Evolutionary conservation across 2,888 invertebrate species (phyloP).

Genomic region (Crossocerus cetratus): DNA sequence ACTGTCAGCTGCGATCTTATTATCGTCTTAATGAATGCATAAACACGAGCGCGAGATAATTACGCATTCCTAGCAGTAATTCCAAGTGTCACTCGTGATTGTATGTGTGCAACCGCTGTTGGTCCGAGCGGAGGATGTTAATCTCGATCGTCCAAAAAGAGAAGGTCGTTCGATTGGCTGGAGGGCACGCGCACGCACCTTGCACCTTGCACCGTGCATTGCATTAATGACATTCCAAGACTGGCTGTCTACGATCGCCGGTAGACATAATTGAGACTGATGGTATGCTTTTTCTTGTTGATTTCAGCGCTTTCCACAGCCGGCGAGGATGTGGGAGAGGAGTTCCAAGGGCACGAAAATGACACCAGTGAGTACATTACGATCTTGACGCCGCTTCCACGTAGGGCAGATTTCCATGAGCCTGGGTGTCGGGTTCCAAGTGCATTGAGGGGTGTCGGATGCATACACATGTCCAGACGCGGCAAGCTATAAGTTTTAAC

Average conservation of each 20-base stretch:
- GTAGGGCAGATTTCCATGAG: conserved; percentile 19
- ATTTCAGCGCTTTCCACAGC: conserved; percentile 71
- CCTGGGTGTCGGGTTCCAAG: conserved; percentile 11
- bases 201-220: conserved; percentile 43
- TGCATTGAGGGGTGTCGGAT: conserved; percentile 8
- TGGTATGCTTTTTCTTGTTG: conserved; percentile 41
- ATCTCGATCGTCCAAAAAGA: conserved; percentile 40
- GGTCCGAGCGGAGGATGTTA: conserved; percentile 19
- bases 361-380: conserved; percentile 68
- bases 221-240: conserved; percentile 45
- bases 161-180: conserved; percentile 49
- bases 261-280: conserved; percentile 18
- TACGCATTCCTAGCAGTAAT: too few species aligned
- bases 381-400: conserved; percentile 18
- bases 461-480: neutral
- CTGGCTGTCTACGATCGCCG: neutral
- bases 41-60: too few species aligned
- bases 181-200: conserved; percentile 42
- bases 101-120: conserved; percentile 1
- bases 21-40: too few species aligned
- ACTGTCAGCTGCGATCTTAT: too few species aligned
- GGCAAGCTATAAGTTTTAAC: neutral
- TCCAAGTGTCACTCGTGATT: neutral
- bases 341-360: conserved; percentile 66
- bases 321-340: conserved; percentile 69